Evolutionary conservation across 2,888 invertebrate genomes (phyloP).

Genomic region (Eilema depressum): DNA sequence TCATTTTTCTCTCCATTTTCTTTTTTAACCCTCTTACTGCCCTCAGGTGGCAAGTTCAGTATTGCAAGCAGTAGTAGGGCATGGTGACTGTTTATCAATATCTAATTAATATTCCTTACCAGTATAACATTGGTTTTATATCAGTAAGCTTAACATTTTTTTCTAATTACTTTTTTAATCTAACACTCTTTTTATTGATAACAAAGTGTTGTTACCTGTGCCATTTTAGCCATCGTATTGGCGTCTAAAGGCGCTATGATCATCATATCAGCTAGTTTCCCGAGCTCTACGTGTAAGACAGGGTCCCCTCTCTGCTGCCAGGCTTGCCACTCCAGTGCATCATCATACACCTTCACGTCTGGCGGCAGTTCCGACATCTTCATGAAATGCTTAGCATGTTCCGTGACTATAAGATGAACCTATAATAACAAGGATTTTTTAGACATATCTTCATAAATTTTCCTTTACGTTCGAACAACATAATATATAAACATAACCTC

Average conservation of each 20-base stretch:
- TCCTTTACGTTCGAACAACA: conserved; percentile 14
- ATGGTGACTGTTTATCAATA: not conserved
- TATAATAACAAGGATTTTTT: conserved; percentile 54
- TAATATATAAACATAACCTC: conserved; percentile 66
- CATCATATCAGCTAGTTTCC: conserved; percentile 98
- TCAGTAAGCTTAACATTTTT: not conserved
- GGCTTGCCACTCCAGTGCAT: conserved; percentile 95
- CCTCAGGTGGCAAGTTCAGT: not conserved
- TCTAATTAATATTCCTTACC: not conserved
- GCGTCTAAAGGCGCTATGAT: conserved; percentile 98
- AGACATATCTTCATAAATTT: not conserved
- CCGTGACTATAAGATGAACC: conserved; percentile 93
- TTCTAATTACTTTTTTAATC: too few species aligned
- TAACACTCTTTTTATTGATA: too few species aligned
- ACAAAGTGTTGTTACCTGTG: conserved; percentile 87
- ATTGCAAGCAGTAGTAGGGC: not conserved
- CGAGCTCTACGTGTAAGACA: conserved; percentile 96
- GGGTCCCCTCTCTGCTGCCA: conserved; percentile 97
- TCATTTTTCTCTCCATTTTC: not conserved
- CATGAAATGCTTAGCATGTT: conserved; percentile 94
- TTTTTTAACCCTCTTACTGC: not conserved
- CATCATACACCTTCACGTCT: conserved; percentile 87
- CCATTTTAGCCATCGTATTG: conserved; percentile 97
- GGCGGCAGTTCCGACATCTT: conserved; percentile 86
- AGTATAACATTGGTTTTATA: not conserved